Percentiles rank a stretch among this genome's conserved stretches.
phyloP scores from a whole-genome alignment of 1,140 invertebrate species.

The Euglossa dilemma region DNA sequence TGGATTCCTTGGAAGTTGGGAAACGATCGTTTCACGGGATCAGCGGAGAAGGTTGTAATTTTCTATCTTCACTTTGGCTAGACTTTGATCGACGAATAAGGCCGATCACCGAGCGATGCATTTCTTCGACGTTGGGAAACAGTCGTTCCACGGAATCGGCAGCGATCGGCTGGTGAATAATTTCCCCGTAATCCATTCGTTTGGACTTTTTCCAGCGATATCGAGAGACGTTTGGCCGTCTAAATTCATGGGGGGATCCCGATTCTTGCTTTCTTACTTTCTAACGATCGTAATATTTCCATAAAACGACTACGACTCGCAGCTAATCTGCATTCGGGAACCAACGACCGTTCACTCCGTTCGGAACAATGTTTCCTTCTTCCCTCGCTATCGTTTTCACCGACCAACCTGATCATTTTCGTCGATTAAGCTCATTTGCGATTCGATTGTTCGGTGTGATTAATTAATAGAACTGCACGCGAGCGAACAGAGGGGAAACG shows the following conservation, averaged over 20 bases:
- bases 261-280: constrained; percentile 54
- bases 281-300: constrained; percentile 57
- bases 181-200: constrained; percentile 10
- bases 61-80: no score
- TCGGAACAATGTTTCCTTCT: constrained; percentile 8
- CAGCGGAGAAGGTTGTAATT: not conserved
- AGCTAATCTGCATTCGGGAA: constrained; percentile 25
- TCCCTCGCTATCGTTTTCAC: not conserved
- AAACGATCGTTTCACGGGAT: no score
- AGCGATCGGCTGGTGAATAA: constrained; percentile 7
- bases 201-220: not conserved
- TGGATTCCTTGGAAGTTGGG: no score
- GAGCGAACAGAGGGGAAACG: not conserved
- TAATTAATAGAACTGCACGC: not conserved
- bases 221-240: not conserved
- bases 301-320: constrained; percentile 32
- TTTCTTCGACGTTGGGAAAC: constrained; percentile 6
- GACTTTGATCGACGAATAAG: not conserved
- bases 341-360: not conserved
- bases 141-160: not conserved
- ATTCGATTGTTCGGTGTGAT: not conserved
- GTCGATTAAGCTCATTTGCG: not conserved
- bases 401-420: not conserved
- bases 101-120: not conserved
- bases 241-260: not conserved